Percentiles rank a stretch among this genome's conserved stretches.
Evolutionary conservation across 2,113 vertebrate genomes (phyloP).

Genomic region (Aptenodytes patagonicus): DNA sequence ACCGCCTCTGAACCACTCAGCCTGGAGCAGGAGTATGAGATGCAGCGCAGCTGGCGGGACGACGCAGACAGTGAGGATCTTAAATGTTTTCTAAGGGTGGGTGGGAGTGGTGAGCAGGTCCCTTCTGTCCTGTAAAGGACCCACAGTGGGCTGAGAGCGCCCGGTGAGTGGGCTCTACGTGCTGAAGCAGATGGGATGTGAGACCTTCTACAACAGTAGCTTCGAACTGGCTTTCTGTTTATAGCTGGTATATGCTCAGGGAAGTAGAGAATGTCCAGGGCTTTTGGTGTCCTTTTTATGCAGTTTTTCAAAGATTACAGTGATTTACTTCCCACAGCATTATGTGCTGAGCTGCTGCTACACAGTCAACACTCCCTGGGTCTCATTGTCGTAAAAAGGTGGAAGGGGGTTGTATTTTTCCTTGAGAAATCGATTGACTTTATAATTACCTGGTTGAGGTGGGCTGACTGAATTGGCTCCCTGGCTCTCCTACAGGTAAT

Average conservation of each 20-base stretch:
- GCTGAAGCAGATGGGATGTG: neutral
- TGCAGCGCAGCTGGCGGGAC: constrained; percentile 91
- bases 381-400: neutral
- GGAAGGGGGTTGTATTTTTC: neutral
- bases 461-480: neutral
- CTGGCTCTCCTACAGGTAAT: neutral
- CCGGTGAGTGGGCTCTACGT: fast-evolving
- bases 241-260: neutral
- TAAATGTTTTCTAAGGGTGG: neutral
- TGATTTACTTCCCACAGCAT: neutral
- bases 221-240: neutral
- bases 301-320: neutral
- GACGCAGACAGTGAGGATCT: constrained; percentile 85
- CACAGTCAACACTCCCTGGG: neutral
- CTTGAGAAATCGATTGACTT: neutral
- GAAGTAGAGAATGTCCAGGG: neutral
- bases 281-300: neutral
- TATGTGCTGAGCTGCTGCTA: neutral
- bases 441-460: neutral
- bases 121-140: neutral
- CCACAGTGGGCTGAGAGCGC: neutral
- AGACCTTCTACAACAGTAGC: neutral
- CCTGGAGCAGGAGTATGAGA: constrained; percentile 90
- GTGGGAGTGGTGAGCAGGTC: neutral
- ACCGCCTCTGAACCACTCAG: constrained; percentile 91